Conservation (phyloP, 2,113 vertebrate genomes). For the Tragelaphus strepsiceros region DNA sequence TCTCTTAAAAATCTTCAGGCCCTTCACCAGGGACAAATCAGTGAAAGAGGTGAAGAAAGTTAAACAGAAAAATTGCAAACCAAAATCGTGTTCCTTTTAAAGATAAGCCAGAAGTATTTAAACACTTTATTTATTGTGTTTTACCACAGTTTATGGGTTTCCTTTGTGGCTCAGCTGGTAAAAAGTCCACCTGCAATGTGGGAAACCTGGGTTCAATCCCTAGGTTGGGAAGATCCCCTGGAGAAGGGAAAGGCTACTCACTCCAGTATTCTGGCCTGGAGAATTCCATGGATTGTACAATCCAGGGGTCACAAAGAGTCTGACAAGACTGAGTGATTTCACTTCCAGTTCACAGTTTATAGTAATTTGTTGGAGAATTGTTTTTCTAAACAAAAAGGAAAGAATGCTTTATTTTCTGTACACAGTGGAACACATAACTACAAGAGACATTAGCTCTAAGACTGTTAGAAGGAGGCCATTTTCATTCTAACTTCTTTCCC, state of each 20-base stretch:
- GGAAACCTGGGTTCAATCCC: background rate
- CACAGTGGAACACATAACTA: background rate
- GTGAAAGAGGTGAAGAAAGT: background rate
- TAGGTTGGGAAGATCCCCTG: background rate
- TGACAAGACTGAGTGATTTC: background rate
- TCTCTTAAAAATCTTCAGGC: conserved; percentile 13
- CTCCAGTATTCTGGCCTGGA: background rate
- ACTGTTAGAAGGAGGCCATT: background rate
- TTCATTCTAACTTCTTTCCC: background rate
- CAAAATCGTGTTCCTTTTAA: background rate
- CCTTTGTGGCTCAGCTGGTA: background rate
- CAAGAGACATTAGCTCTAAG: background rate
- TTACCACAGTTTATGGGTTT: background rate
- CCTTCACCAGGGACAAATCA: background rate
- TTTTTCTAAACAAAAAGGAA: conserved; percentile 2
- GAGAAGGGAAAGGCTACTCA: background rate
- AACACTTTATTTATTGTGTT: background rate
- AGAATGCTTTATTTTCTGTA: background rate
- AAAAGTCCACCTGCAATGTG: background rate
- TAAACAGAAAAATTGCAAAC: background rate
- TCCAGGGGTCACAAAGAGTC: background rate
- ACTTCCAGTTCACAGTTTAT: background rate
- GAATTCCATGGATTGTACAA: background rate
- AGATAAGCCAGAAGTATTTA: background rate
- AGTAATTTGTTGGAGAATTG: background rate